phyloP scores from a whole-genome alignment of 2,888 invertebrate species.

The Polyploca ridens region DNA sequence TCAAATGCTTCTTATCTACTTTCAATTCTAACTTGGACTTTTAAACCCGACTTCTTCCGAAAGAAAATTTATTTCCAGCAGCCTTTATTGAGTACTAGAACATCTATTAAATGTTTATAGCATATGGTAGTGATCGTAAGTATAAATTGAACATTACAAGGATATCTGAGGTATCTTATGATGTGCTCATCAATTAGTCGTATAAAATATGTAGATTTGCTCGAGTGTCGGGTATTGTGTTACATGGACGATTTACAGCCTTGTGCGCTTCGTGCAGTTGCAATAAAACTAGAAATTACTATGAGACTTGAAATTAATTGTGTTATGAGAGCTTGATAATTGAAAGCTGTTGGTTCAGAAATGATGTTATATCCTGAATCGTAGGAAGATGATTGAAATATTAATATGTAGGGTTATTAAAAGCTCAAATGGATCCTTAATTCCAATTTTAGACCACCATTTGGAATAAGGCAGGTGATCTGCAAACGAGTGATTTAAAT shows the following conservation, averaged over 20 bases:
- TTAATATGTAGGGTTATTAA: background rate
- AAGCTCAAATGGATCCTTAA: too few relatives aligned
- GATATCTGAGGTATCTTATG: background rate
- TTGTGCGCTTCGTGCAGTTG: background rate
- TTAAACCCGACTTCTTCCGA: background rate
- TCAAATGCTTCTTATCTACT: background rate
- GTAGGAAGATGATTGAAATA: background rate
- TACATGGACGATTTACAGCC: conserved; percentile 2
- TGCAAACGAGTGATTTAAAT: too few relatives aligned
- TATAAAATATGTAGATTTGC: background rate
- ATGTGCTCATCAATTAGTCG: conserved; percentile 3
- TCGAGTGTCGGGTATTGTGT: background rate
- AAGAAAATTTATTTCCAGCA: background rate
- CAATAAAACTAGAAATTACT: background rate
- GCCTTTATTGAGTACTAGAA: background rate
- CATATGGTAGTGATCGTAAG: background rate
- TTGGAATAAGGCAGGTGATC: too few relatives aligned
- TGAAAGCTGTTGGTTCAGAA: background rate
- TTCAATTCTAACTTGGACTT: background rate
- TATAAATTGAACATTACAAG: background rate
- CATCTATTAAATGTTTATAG: background rate
- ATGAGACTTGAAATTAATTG: background rate
- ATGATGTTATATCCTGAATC: background rate
- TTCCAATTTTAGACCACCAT: too few relatives aligned
- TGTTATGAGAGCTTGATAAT: background rate